phyloP scores from a whole-genome alignment of 2,888 invertebrate species.

The Trimorus sp. region DNA sequence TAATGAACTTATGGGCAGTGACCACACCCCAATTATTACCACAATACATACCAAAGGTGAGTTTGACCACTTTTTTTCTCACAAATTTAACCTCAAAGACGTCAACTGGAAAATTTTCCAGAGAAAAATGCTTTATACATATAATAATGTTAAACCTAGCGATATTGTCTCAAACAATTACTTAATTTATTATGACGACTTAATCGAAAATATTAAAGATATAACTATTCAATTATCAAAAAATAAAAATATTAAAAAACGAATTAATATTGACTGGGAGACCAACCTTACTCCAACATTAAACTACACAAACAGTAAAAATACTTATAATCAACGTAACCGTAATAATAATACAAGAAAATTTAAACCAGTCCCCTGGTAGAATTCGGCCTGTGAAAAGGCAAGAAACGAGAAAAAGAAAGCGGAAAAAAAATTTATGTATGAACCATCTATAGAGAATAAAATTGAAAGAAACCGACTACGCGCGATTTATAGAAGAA shows the following conservation, averaged over 20 bases:
- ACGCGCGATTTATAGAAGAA: neutral
- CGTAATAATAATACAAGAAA: neutral
- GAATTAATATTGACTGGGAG: no score
- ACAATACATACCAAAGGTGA: neutral
- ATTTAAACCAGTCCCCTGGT: constrained; percentile 12
- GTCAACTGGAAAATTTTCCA: no score
- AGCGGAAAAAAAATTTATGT: neutral
- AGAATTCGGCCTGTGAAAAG: neutral
- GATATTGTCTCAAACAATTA: no score
- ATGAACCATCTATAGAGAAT: neutral
- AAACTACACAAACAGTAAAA: neutral
- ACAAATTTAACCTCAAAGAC: neutral
- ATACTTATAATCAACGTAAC: neutral
- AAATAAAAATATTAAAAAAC: no score
- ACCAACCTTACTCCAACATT: no score
- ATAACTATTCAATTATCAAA: no score
- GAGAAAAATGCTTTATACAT: no score
- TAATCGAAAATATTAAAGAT: no score
- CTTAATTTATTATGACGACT: no score
- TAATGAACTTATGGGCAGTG: constrained; percentile 7
- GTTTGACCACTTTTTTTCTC: neutral
- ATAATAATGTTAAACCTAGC: no score
- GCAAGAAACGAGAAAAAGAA: neutral
- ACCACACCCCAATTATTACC: constrained; percentile 14
- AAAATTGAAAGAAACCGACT: neutral